Evolutionary conservation across 1,140 invertebrate species (phyloP).

Genomic region (Trichoplusia ni): DNA sequence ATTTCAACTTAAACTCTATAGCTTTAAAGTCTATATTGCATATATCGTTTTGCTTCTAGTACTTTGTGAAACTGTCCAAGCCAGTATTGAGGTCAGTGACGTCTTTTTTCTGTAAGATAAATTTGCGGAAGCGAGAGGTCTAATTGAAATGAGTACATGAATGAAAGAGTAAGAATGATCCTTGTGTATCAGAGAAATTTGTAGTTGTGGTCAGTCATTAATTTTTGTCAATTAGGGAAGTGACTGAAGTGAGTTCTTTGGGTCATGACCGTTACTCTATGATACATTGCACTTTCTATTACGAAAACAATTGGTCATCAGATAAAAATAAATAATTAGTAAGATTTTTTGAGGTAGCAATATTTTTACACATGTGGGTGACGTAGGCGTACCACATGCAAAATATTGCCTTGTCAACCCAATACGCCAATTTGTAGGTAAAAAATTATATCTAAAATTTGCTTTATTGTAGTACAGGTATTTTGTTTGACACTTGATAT

Average conservation of each 20-base stretch:
- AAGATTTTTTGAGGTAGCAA: no score
- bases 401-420: no score
- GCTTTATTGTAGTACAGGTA: no score
- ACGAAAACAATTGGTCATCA: no score
- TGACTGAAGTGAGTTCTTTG: conserved; percentile 16
- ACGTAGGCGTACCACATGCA: no score
- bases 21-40: background rate
- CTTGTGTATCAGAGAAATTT: conserved; percentile 34
- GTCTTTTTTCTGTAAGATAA: conserved; percentile 68
- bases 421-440: no score
- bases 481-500: no score
- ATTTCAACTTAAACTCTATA: background rate
- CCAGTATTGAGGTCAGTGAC: conserved; percentile 74
- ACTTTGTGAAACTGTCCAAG: conserved; percentile 17
- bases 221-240: conserved; percentile 29
- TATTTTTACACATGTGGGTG: no score
- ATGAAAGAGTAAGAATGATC: conserved; percentile 34
- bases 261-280: no score
- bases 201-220: conserved; percentile 42
- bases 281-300: no score
- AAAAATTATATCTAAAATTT: no score
- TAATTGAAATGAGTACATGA: conserved; percentile 31
- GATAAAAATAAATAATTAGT: no score
- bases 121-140: conserved; percentile 50
- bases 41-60: background rate